phyloP scores from a whole-genome alignment of 2,797 vertebrate genomes.

The Pagetopsis macropterus region DNA sequence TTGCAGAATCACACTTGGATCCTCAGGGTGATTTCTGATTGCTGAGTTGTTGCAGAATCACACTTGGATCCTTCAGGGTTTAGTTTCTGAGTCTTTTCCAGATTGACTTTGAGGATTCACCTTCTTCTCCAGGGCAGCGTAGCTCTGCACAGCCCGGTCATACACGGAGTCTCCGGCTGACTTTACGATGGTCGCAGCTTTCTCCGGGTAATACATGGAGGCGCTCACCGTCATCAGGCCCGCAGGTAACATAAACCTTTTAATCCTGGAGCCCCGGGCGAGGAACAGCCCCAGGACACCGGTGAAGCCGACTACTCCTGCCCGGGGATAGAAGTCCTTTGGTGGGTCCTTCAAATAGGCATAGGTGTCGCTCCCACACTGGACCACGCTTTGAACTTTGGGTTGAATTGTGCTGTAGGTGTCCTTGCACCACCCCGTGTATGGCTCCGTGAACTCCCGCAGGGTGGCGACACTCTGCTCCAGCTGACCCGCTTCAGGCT shows the following conservation, averaged over 20 bases:
- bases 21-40: background rate
- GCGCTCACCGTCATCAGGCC: constrained; percentile 86
- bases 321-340: constrained; percentile 92
- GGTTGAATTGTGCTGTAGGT: constrained; percentile 83
- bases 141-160: constrained; percentile 88
- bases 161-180: constrained; percentile 86
- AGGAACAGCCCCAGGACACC: constrained; percentile 91
- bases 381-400: constrained; percentile 83
- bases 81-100: constrained; percentile 1
- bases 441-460: constrained; percentile 70
- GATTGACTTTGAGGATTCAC: constrained; percentile 71
- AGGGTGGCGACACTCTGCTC: constrained; percentile 74
- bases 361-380: constrained; percentile 84
- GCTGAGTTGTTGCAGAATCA: too few relatives aligned
- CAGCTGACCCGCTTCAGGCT: constrained; percentile 70
- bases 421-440: constrained; percentile 75
- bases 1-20: background rate
- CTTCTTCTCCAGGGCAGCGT: constrained; percentile 88
- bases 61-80: constrained; percentile 32
- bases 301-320: constrained; percentile 90
- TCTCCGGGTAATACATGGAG: constrained; percentile 93
- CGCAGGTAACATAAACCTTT: constrained; percentile 89
- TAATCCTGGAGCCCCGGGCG: constrained; percentile 90
- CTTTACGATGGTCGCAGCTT: constrained; percentile 80
- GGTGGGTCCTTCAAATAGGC: constrained; percentile 88